Percentiles rank a stretch among this genome's conserved stretches.
These are phyloP conservation scores for Cheilosia soror DNA, from an alignment of 2,888 invertebrate species.

Conservation along the genomic window DNA sequence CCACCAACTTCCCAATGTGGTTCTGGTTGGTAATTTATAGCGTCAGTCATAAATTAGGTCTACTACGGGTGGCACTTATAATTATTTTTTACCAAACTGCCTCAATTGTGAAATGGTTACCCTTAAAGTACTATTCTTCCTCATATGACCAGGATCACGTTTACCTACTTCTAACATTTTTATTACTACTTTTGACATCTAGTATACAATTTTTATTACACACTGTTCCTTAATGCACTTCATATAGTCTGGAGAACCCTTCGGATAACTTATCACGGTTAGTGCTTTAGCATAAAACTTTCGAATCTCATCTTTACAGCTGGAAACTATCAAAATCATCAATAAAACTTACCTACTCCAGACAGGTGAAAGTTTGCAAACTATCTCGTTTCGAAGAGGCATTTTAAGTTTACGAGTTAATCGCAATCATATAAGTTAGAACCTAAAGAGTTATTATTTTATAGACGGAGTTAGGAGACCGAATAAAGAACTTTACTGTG, in stretches of 20 bases:
- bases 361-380: conserved; percentile 57
- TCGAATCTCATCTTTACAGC: conserved; percentile 26
- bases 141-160: too few species aligned
- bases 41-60: not conserved
- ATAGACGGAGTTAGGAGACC: not conserved
- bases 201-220: not conserved
- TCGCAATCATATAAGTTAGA: conserved; percentile 40
- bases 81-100: too few species aligned
- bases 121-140: too few species aligned
- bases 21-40: not conserved
- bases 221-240: conserved; percentile 2
- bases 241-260: not conserved
- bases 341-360: conserved; percentile 58
- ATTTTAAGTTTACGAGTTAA: conserved; percentile 53
- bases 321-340: conserved; percentile 52
- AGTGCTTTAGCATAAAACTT: conserved; percentile 14
- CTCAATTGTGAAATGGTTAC: too few species aligned
- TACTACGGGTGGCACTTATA: too few species aligned
- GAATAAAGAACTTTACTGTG: conserved; percentile 54
- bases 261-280: conserved; percentile 9
- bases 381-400: conserved; percentile 43
- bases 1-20: not conserved
- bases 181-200: too few species aligned
- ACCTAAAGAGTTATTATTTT: conserved; percentile 4
- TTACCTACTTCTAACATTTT: too few species aligned